Evolutionary conservation across 2,797 vertebrate species (phyloP).

Genomic region (Xiphorhynchus erythropygius): DNA sequence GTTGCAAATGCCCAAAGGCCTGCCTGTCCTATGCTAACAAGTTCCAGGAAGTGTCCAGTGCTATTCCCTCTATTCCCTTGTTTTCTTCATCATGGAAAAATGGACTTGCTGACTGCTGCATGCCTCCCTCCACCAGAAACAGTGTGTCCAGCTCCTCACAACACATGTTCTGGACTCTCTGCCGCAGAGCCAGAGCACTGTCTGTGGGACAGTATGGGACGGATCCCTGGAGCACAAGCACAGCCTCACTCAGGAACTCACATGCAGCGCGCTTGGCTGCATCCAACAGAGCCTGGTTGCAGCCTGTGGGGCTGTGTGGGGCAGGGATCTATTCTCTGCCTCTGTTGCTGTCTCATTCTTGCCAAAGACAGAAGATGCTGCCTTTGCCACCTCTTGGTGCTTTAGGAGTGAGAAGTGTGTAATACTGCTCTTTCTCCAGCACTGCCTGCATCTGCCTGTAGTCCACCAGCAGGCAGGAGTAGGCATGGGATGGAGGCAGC

Average conservation of each 20-base stretch:
- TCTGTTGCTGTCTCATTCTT: background rate
- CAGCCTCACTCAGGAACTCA: background rate
- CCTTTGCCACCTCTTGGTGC: background rate
- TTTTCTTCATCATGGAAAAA: background rate
- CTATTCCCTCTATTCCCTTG: background rate
- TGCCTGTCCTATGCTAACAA: background rate
- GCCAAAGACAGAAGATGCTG: background rate
- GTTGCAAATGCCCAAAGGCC: background rate
- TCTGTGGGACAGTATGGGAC: background rate
- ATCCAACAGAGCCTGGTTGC: background rate
- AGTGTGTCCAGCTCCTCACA: no score
- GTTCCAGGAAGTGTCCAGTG: background rate
- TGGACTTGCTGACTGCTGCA: background rate
- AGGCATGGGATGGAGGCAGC: no score
- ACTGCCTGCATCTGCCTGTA: background rate
- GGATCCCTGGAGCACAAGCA: background rate
- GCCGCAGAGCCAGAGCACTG: background rate
- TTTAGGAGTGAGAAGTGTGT: background rate
- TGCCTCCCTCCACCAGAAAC: background rate
- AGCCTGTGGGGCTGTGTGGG: background rate
- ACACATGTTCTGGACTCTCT: background rate
- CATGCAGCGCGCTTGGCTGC: background rate
- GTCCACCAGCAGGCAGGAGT: no score
- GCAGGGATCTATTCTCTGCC: background rate
- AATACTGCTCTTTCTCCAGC: background rate